These are phyloP conservation scores for Equus przewalskii DNA, from an alignment of 2,113 vertebrate genomes.

Conservation along the genomic window DNA sequence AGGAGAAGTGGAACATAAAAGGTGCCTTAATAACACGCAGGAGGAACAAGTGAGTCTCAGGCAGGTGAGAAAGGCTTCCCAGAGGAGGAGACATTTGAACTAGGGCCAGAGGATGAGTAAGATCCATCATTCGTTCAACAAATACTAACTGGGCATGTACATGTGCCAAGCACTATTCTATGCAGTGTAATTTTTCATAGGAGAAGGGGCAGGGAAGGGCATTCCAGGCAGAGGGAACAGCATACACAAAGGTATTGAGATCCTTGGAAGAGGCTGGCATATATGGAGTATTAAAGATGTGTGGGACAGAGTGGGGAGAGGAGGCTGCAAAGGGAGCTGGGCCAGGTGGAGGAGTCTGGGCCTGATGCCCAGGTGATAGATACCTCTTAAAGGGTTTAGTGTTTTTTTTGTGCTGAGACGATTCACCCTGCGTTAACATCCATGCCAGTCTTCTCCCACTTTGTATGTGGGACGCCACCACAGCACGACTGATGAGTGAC, in stretches of 20 bases:
- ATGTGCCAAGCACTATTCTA: neutral
- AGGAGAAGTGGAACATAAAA: neutral
- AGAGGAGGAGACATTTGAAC: neutral
- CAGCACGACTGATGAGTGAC: too few species aligned
- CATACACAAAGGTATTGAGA: rapidly evolving
- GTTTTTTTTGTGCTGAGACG: too few species aligned
- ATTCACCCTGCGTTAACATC: too few species aligned
- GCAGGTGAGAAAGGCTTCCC: neutral
- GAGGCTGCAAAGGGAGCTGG: neutral
- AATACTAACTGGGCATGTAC: neutral
- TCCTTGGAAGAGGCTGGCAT: rapidly evolving
- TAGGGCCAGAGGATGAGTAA: neutral
- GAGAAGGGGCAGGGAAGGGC: neutral
- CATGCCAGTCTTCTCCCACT: too few species aligned
- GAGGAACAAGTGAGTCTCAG: neutral
- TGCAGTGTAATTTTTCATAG: neutral
- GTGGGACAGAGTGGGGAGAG: neutral
- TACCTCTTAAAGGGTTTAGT: neutral
- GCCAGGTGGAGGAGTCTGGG: neutral
- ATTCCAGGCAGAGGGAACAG: neutral
- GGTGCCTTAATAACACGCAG: neutral
- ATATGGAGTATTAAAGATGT: neutral
- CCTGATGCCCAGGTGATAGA: neutral
- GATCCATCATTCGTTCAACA: neutral
- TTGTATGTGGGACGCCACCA: too few species aligned